Evolutionary conservation across 2,888 invertebrate species (phyloP), one percentile per base, ranked within the genome.

Genomic region (Blastobasis adustella): DNA sequence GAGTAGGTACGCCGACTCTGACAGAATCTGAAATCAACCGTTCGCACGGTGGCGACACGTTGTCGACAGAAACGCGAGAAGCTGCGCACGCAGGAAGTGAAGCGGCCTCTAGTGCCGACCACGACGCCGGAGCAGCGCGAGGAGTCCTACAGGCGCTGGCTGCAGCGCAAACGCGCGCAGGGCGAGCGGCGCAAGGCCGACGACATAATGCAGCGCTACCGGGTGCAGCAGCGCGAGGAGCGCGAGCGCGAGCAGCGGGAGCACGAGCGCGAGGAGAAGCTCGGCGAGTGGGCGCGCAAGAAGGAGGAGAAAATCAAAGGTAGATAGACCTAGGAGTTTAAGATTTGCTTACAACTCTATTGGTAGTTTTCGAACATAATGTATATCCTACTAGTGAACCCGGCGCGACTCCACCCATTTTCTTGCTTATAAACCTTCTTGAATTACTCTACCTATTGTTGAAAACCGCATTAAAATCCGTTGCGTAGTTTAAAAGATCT

Each of bases 281-380:
- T 90, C 37, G 79, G 84, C 40, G 85, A 77, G 45, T 93, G 93
- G 93, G 76, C 89, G 38, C 83, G 82, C 48, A 90, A 81, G 60
- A 93, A 93, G 58, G 90, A 91, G 51, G 89, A 90, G 53, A 80
- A 84, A 9, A 85, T 90, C 52, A 90, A 91, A 83, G 86, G 92
- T 92, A 23, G 23, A 23, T 23, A 1, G 23, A 23, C 23, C 23
- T 23, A 23, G 23, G 3, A 23, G 23, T 23, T 23, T 23, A 23
- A 23, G 23, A 23, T 23, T 23, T 23, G 23, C 23, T 23, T 23
- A 23, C 23, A 23, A 23, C 23, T n/a, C n/a, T 23, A 3, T 23
- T 23, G 23, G 23, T 23, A 23, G 23, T 23, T 23, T 23, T 23
- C 23, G 23, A 23, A 23, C 23, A 23, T 3, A 23, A 23, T 3